Base-by-base conservation (phyloP, 2,797 vertebrate genomes). In the Euphonia xanthogaster region DNA sequence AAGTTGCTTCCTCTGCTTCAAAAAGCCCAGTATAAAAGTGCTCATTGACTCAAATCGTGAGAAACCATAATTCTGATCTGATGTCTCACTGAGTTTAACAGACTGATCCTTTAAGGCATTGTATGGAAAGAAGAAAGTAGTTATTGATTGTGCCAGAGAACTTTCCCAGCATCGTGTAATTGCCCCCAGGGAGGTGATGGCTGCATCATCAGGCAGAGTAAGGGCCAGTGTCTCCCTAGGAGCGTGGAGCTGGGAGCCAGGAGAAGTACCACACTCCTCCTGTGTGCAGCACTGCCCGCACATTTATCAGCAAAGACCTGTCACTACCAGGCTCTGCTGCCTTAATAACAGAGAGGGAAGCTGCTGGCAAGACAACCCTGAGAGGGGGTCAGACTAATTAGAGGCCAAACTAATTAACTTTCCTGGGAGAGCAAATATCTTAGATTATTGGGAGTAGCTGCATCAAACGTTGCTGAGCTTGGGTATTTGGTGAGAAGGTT, bases 351-450 rank as follows among this genome's bases (percentile, higher is more conserved):
- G 42, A 53, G 53, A 42, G 44, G 30, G 61, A 78, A 93, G 18
- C n/a, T 76, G 17, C 27, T 86, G 68, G 63, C 55, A 80, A 44
- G 65, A 37, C 31, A 60, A 7, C 47, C 20, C 21, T 28, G 19
- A 77, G 72, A 77, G 67, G 25, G 21, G 21, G 24, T 90, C 42
- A 89, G 48, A 44, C 57, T 80, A 55, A 84, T 84, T 71, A 61
- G 42, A 76, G 37, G 60, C 28, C 42, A 61, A 86, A 67, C 14
- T 63, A 79, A 90, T 75, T 94, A 65, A 70, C 65, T 74, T 80
- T 86, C 42, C n/a, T 61, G n/a, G 22, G 48, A 90, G 40, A 73
- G 53, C 47, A 80, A 20, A 50, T 83, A 47, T 18, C 31, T 90
- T 48, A 23, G 25, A 50, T 65, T 80, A 42, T 39, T 86, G 28